Evolutionary conservation across 1,140 invertebrate species (phyloP), one percentile per base, ranked within the genome.

Genomic region (Spodoptera litura): DNA sequence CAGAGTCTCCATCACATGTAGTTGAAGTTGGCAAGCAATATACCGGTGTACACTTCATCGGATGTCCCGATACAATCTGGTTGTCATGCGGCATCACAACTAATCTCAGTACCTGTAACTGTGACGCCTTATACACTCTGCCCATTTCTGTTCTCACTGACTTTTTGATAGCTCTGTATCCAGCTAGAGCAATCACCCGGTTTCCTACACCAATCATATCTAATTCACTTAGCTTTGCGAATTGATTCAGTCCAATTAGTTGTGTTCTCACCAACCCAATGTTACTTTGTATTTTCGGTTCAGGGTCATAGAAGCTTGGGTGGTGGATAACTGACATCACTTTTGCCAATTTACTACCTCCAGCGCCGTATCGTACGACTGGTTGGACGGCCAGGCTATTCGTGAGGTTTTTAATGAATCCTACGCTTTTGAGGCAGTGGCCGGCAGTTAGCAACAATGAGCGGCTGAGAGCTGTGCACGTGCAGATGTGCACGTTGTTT

Each of bases 381-480:
- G 31, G 9, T 59, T 59, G n/a, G 2, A 25, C 12, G 3, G 9
- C 35, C 8, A 59, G n/a, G 38, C 13, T 13, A 8, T 59, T n/a
- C 6, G 51, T 20, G 2, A 49, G n/a, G 5, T 44, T 35, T 4
- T 11, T 59, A 0, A 10, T 12, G 9, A 11, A 12, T n/a, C n/a
- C 44, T 11, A 44, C 49, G 44, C 64, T 68, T 3, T 44, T 4
- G 12, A 74, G 44, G 53, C 78, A 79, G 27, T 75, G 78, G 6
- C 35, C 78, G 13, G 78, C 78, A 15, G 78, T 79, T 6, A 79
- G 49, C 53, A 61, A 51, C 78, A 61, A 74, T 10, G 31, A 61
- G 6, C 61, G 38, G n/a, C 75, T 70, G 2, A 81, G 51, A 13
- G 53, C 52, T 20, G 53, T 13, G 51, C 75, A 27, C 5, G 79